A percentile compares a stretch with the other conserved stretches of the same genome.
Evolutionary conservation across 2,797 vertebrate genomes (phyloP).

Genomic region (Halcyon leucocephala): DNA sequence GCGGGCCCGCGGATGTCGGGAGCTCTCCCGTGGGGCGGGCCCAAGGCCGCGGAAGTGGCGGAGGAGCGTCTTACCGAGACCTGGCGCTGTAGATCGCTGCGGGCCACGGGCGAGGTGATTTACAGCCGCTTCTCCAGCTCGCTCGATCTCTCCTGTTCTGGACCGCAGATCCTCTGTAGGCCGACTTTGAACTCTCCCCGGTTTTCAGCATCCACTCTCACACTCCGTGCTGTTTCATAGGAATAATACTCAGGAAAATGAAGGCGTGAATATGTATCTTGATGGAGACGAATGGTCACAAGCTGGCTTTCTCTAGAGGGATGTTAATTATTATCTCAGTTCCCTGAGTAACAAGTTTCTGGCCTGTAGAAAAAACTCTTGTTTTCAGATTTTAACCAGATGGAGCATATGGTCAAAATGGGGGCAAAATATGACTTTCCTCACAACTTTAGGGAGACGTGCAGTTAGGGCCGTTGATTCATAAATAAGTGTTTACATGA

Average conservation of each 20-base stretch:
- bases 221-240: not conserved
- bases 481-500: not conserved
- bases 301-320: not conserved
- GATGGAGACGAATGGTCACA: not conserved
- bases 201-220: not conserved
- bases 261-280: accelerated
- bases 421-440: not conserved
- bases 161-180: accelerated
- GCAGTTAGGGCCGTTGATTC: accelerated
- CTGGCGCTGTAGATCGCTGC: not conserved
- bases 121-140: not conserved
- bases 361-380: not conserved
- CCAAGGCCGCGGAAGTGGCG: not conserved
- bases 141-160: not conserved
- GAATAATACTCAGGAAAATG: not conserved
- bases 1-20: not conserved
- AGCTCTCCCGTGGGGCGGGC: not conserved
- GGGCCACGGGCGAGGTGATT: not conserved
- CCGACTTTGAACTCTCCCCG: not conserved
- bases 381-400: not conserved
- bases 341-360: not conserved
- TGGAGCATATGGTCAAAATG: not conserved
- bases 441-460: accelerated
- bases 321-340: not conserved
- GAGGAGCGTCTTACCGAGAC: not conserved